Percentiles rank a stretch among this genome's conserved stretches.
phyloP scores from a whole-genome alignment of 1,140 invertebrate genomes.

The Hydropsyche tenuis region DNA sequence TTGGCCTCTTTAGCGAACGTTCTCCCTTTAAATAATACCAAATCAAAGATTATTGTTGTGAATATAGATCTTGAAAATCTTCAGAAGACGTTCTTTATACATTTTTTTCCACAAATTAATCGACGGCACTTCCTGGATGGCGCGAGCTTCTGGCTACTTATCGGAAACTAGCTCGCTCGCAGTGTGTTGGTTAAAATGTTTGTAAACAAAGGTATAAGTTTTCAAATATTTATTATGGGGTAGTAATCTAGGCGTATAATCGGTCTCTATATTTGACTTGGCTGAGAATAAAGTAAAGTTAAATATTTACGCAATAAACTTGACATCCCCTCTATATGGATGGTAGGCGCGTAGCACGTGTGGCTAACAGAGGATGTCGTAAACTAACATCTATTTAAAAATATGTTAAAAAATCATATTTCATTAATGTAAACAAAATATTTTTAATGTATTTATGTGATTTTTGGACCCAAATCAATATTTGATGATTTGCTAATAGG shows the following conservation, averaged over 20 bases:
- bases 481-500: conserved; percentile 24
- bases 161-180: conserved; percentile 7
- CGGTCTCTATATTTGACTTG: conserved; percentile 34
- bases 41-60: conserved; percentile 35
- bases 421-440: background rate
- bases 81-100: background rate
- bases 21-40: background rate
- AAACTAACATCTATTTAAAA: conserved; percentile 23
- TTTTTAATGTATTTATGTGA: background rate
- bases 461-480: conserved; percentile 4
- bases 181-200: conserved; percentile 41
- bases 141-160: conserved; percentile 26
- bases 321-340: conserved; percentile 37
- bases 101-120: no score
- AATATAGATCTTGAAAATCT: background rate
- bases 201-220: conserved; percentile 39
- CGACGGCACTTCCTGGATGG: conserved; percentile 6
- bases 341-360: conserved; percentile 27
- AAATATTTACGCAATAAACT: conserved; percentile 44
- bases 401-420: background rate
- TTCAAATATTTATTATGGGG: conserved; percentile 39
- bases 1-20: conserved; percentile 17
- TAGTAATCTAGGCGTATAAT: conserved; percentile 36
- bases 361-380: conserved; percentile 30
- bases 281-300: conserved; percentile 42